phyloP scores from a whole-genome alignment of 2,888 invertebrate species.

The Dyspetes luteomarginatus region DNA sequence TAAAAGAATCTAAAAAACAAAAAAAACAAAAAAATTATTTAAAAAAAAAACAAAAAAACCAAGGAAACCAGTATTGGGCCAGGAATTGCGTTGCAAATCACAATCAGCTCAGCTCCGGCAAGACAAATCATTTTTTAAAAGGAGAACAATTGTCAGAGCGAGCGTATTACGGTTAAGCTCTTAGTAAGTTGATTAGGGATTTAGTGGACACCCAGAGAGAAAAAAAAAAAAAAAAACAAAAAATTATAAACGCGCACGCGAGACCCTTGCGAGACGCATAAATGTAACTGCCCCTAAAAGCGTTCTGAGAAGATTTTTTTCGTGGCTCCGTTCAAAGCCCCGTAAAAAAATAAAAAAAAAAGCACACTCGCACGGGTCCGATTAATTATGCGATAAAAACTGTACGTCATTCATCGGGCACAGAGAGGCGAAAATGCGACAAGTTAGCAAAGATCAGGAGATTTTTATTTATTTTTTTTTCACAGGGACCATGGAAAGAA shows the following conservation, averaged over 20 bases:
- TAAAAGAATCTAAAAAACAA: conserved; percentile 61
- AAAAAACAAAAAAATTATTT: conserved; percentile 56
- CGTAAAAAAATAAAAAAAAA: conserved; percentile 20
- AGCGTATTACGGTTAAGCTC: conserved; percentile 82
- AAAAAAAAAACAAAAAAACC: conserved; percentile 64
- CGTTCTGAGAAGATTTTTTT: conserved; percentile 15
- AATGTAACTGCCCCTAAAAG: conserved; percentile 10
- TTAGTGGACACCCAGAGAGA: conserved; percentile 73
- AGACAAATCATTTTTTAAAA: conserved; percentile 79
- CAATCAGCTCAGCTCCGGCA: conserved; percentile 83
- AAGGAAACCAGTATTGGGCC: conserved; percentile 80
- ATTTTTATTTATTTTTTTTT: no score
- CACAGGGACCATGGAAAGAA: conserved; percentile 56
- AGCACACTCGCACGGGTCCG: conserved; percentile 41
- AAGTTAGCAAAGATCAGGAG: conserved; percentile 37
- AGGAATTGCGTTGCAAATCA: conserved; percentile 84
- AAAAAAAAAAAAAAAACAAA: conserved; percentile 60
- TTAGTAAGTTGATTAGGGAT: conserved; percentile 80
- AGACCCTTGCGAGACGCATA: conserved; percentile 54
- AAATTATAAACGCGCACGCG: conserved; percentile 54
- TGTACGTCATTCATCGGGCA: conserved; percentile 46
- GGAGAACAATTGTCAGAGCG: conserved; percentile 82
- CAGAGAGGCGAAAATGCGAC: conserved; percentile 1
- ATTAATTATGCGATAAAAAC: conserved; percentile 32
- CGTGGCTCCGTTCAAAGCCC: no score